phyloP scores from a whole-genome alignment of 1,140 invertebrate species.

The Drosophila virilis region DNA sequence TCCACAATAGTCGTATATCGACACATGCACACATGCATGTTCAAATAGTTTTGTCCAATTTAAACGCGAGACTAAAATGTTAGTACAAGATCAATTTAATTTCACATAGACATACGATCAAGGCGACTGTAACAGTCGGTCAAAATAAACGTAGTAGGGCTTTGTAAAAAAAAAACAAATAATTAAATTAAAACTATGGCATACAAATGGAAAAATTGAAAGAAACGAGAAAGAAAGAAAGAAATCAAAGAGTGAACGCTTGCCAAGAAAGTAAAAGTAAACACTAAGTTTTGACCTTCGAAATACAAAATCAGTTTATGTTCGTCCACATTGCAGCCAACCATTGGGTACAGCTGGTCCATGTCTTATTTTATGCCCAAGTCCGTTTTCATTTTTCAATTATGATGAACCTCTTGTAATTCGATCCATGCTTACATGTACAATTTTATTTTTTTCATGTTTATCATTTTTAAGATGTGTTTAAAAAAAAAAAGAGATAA shows the following conservation, averaged over 20 bases:
- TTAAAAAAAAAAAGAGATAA: conserved; percentile 55
- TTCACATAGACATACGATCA: conserved; percentile 48
- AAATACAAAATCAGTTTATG: conserved; percentile 65
- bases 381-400: conserved; percentile 21
- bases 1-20: conserved; percentile 40
- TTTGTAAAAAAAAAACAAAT: conserved; percentile 35
- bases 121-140: conserved; percentile 41
- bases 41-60: conserved; percentile 68
- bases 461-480: conserved; percentile 76
- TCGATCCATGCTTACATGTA: conserved; percentile 26
- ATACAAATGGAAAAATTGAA: conserved; percentile 34
- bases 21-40: conserved; percentile 39
- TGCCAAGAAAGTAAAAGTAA: conserved; percentile 69
- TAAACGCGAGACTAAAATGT: conserved; percentile 65
- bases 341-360: conserved; percentile 9
- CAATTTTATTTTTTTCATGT: conserved; percentile 52
- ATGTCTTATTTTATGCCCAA: conserved; percentile 10
- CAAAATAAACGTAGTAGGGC: conserved; percentile 56
- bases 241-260: conserved; percentile 52
- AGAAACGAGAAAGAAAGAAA: conserved; percentile 43
- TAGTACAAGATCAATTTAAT: conserved; percentile 49
- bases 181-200: conserved; percentile 45
- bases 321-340: conserved; percentile 51
- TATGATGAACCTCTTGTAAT: conserved; percentile 33
- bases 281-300: conserved; percentile 66